Percentiles rank a stretch among this genome's conserved stretches.
phyloP scores from a whole-genome alignment of 2,113 vertebrate genomes.

The Neolamprologus kungweensis region DNA sequence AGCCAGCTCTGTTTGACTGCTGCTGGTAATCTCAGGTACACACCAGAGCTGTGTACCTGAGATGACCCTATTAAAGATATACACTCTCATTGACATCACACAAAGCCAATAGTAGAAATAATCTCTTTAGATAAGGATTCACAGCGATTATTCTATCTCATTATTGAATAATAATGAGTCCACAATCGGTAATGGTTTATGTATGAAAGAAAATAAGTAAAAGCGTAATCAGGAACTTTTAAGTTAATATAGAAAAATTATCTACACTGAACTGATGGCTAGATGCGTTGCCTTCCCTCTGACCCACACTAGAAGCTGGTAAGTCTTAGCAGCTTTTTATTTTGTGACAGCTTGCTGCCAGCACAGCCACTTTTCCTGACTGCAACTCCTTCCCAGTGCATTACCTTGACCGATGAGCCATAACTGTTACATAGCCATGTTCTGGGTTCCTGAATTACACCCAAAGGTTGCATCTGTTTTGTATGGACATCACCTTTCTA shows the following conservation, averaged over 20 bases:
- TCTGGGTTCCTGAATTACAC: conserved; percentile 13
- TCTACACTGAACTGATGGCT: not conserved
- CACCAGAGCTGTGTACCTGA: not conserved
- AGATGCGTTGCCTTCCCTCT: not conserved
- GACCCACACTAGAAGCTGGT: not conserved
- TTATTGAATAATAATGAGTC: not conserved
- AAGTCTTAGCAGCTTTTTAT: not conserved
- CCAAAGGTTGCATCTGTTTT: conserved; percentile 53
- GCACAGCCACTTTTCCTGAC: not conserved
- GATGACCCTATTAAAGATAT: not conserved
- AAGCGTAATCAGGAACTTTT: not conserved
- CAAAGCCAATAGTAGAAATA: not conserved
- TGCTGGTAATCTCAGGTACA: not conserved
- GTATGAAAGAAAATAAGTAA: not conserved
- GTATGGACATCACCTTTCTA: conserved; percentile 62
- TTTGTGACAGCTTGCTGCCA: not conserved
- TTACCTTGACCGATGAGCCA: conserved; percentile 13
- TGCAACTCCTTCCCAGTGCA: not conserved
- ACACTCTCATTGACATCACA: not conserved
- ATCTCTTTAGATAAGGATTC: not conserved
- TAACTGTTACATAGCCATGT: not conserved
- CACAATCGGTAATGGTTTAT: not conserved
- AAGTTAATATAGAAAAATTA: not conserved
- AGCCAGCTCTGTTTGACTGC: not conserved
- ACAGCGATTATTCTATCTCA: not conserved